A percentile compares a stretch with the other conserved stretches of the same genome.
phyloP scores from a whole-genome alignment of 2,797 vertebrate genomes.

The Delichon dasypus region DNA sequence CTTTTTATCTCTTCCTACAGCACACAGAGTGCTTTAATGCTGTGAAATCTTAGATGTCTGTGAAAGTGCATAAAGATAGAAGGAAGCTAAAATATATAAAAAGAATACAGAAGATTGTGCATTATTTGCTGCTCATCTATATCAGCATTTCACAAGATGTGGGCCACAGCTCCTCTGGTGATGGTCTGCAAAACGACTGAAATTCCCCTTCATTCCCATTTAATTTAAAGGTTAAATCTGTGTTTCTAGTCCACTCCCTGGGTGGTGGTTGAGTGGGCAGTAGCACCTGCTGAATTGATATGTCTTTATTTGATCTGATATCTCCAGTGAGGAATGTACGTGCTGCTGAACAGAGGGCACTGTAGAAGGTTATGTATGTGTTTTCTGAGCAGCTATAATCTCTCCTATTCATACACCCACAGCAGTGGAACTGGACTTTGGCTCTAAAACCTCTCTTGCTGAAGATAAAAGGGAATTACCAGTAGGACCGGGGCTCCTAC shows the following conservation, averaged over 20 bases:
- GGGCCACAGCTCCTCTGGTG: background rate
- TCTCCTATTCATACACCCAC: background rate
- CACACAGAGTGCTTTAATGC: background rate
- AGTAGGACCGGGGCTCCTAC: background rate
- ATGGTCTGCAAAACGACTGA: background rate
- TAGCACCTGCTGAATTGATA: background rate
- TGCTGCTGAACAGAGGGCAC: background rate
- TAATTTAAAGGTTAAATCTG: background rate
- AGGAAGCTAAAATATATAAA: conserved; percentile 12
- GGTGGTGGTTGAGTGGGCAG: background rate
- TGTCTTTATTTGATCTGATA: background rate
- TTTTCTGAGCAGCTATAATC: background rate
- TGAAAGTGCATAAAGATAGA: background rate
- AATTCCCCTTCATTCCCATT: background rate
- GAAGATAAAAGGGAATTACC: background rate
- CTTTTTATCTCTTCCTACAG: conserved; percentile 28
- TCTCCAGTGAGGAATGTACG: background rate
- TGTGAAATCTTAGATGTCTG: background rate
- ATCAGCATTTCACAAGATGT: background rate
- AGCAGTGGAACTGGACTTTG: background rate
- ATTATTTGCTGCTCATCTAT: background rate
- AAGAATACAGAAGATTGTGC: background rate
- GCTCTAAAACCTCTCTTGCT: background rate
- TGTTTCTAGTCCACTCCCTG: background rate
- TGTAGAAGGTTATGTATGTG: background rate